These are phyloP conservation scores for Anaspis maculata DNA, from an alignment of 2,888 invertebrate species.

Conservation along the genomic window DNA sequence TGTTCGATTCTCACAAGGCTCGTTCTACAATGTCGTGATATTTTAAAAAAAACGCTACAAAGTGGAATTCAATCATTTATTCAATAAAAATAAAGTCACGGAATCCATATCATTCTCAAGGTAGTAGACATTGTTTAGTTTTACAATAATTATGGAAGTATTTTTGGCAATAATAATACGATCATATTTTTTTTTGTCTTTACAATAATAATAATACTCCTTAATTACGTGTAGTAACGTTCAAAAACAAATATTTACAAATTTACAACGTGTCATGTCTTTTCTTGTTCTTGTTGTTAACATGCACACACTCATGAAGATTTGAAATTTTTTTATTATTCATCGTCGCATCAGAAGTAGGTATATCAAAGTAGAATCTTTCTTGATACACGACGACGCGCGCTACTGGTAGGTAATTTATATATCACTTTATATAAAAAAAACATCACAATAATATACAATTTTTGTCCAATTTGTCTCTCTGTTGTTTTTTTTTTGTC, in stretches of 20 bases:
- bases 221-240: conserved; percentile 8
- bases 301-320: conserved; percentile 3
- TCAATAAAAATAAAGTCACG: conserved; percentile 30
- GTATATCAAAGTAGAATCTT: no score
- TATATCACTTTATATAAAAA: conserved; percentile 20
- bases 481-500: conserved; percentile 8
- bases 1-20: no score
- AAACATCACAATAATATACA: conserved; percentile 16
- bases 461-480: conserved; percentile 7
- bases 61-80: conserved; percentile 5
- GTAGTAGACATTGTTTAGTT: neutral
- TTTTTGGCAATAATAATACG: conserved; percentile 24
- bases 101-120: conserved; percentile 4
- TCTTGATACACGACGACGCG: no score
- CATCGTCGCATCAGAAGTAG: no score
- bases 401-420: no score
- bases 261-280: conserved; percentile 24
- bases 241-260: conserved; percentile 25
- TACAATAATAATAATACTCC: conserved; percentile 5
- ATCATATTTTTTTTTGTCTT: neutral
- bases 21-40: no score
- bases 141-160: conserved; percentile 24
- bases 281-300: conserved; percentile 10
- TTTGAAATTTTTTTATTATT: conserved; percentile 13
- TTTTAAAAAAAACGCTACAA: neutral